Evolutionary conservation across 2,888 invertebrate species (phyloP), one percentile per base, ranked within the genome.

Genomic region (Lacanobia oleracea): DNA sequence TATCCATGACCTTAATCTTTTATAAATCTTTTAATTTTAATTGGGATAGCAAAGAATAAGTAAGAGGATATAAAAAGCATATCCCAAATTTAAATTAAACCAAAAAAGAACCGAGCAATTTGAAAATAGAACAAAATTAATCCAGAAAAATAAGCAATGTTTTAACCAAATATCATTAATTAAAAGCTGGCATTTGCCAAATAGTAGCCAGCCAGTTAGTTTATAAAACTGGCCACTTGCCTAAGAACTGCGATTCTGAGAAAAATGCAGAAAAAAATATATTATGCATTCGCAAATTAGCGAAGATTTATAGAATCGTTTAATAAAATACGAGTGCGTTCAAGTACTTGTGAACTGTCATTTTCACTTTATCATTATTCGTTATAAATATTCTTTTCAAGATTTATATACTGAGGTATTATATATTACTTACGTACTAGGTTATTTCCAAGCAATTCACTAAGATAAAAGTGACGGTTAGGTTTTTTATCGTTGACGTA

Each of bases 201-300:
- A 51, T 23, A 53, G 37, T 48, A 40, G n/a, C 50, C 4, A 53
- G 43, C 8, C n/a, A 27, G 59, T 53, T 65, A 75, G 6, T 75
- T 37, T 60, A 69, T 40, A 68, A 77, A 59, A 78, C 68, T 81
- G 75, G 78, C 70, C 33, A 57, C 7, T 74, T 76, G 76, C 74
- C 79, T 60, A 75, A 69, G 10, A 51, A 43, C 59, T 75, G 61
- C 40, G 23, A 61, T 60, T 71, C 21, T 23, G 12, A 40, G 12
- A 76, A 63, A 68, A 50, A 57, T 60, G 23, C n/a, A 69, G 43
- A 61, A 57, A 72, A n/a, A 79, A 59, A 27, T 9, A 0, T 37
- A 60, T 53, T 56, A 54, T 79, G 73, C 66, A 57, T 69, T 77
- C 16, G 54, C 7, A 45, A 75, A 65, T 56, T 27, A 54, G 27